These are phyloP conservation scores for Linurgus olivaceus DNA, from an alignment of 2,797 vertebrate genomes.

Conservation along the genomic window DNA sequence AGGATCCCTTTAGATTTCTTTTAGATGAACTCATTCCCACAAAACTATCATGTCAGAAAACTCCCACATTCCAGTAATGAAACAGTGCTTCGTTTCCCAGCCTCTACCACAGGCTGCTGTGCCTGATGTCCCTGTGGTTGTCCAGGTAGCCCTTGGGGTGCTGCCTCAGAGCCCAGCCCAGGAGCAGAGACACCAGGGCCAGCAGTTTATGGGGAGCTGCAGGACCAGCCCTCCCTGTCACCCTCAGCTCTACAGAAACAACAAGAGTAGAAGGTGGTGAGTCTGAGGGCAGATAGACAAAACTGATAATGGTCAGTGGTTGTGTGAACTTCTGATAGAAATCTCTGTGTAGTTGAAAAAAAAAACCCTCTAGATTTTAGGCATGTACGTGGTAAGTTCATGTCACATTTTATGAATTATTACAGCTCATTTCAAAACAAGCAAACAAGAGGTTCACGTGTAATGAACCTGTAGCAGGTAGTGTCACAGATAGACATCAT, in stretches of 20 bases:
- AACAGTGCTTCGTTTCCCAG: background rate
- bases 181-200: background rate
- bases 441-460: background rate
- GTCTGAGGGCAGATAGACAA: background rate
- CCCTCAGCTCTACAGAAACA: background rate
- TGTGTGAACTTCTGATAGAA: background rate
- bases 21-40: background rate
- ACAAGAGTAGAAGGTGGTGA: background rate
- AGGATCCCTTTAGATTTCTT: background rate
- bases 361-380: background rate
- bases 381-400: rapidly evolving
- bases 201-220: background rate
- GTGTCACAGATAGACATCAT: background rate
- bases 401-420: background rate
- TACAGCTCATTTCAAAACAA: background rate
- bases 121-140: background rate
- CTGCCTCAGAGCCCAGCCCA: rapidly evolving
- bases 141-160: rapidly evolving
- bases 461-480: background rate
- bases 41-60: background rate
- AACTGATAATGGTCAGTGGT: background rate
- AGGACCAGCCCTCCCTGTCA: background rate
- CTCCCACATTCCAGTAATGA: background rate
- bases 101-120: background rate
- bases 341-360: background rate